A percentile compares a stretch with the other conserved stretches of the same genome.
These are phyloP conservation scores for Caenorhabditis drosophilae DNA, from an alignment of 2,888 invertebrate genomes.

Conservation along the genomic window DNA sequence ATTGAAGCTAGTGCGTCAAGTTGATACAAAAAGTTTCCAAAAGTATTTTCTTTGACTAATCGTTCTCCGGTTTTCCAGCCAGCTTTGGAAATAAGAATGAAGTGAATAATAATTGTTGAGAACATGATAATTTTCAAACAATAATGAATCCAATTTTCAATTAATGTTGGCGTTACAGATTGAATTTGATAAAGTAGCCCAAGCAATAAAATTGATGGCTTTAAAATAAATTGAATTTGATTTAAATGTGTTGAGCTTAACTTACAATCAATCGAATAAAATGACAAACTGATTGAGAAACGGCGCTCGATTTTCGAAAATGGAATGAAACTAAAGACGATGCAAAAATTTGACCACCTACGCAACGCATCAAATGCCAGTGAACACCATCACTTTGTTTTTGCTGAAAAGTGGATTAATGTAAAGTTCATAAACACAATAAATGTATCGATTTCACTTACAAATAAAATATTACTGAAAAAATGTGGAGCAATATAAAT, in stretches of 20 bases:
- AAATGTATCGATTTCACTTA: slow-evolving; percentile 34
- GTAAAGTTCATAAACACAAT: background rate
- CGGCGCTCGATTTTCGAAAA: slow-evolving; percentile 23
- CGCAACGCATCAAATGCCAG: slow-evolving; percentile 67
- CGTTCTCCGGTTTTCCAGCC: slow-evolving; percentile 54
- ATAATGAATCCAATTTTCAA: slow-evolving; percentile 40
- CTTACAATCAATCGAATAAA: slow-evolving; percentile 49
- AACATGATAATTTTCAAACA: slow-evolving; percentile 45
- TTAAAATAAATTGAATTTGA: slow-evolving; percentile 14
- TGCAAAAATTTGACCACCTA: slow-evolving; percentile 66
- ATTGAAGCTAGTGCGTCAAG: slow-evolving; percentile 66
- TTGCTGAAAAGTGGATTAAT: slow-evolving; percentile 38
- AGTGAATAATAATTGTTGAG: slow-evolving; percentile 38
- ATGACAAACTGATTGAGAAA: slow-evolving; percentile 45
- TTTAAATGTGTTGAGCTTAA: background rate
- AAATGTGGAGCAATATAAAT: slow-evolving; percentile 54
- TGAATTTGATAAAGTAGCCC: slow-evolving; percentile 56
- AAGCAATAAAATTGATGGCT: slow-evolving; percentile 53
- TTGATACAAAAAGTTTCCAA: slow-evolving; percentile 65
- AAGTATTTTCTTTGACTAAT: slow-evolving; percentile 31
- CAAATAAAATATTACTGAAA: slow-evolving; percentile 58
- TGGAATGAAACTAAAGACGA: slow-evolving; percentile 43
- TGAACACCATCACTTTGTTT: slow-evolving; percentile 66
- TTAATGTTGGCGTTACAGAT: slow-evolving; percentile 47
- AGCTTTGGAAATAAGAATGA: slow-evolving; percentile 38